Evolutionary conservation across 2,888 invertebrate species (phyloP).

Genomic region (Octonoba sinensis): DNA sequence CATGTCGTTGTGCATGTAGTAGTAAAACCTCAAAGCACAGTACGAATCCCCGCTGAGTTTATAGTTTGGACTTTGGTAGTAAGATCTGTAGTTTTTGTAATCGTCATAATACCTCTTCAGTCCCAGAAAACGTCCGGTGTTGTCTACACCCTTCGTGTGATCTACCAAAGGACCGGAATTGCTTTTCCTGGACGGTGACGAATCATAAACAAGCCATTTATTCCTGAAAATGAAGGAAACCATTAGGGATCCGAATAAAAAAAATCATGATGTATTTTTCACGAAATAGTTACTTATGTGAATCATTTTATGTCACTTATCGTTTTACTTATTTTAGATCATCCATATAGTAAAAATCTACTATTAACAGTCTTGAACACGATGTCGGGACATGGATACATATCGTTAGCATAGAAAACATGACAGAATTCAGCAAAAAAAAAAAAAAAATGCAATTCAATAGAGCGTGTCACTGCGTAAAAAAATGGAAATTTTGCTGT

Average conservation of each 20-base stretch:
- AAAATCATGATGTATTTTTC: too few species aligned
- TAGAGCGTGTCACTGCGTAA: too few species aligned
- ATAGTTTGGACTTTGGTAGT: constrained; percentile 57
- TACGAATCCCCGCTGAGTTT: not conserved
- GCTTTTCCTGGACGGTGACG: not conserved
- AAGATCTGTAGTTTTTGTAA: constrained; percentile 22
- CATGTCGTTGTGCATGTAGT: constrained; percentile 54
- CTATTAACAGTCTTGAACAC: too few species aligned
- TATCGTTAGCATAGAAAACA: too few species aligned
- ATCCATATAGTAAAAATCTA: not conserved
- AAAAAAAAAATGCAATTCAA: too few species aligned
- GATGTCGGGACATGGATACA: too few species aligned
- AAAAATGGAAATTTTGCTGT: too few species aligned
- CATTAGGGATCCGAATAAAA: too few species aligned
- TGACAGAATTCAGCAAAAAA: too few species aligned
- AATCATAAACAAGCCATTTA: constrained; percentile 15
- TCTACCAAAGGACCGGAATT: constrained; percentile 57
- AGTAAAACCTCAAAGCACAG: constrained; percentile 54
- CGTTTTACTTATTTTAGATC: too few species aligned
- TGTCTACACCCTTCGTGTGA: constrained; percentile 55
- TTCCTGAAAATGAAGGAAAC: constrained; percentile 29
- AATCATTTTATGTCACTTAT: too few species aligned
- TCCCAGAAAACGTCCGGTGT: constrained; percentile 28
- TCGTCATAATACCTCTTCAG: constrained; percentile 15
- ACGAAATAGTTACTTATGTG: too few species aligned